Percentiles rank a stretch among this genome's conserved stretches.
Conservation (phyloP, 2,888 invertebrate species). For the Amiota mariae region DNA sequence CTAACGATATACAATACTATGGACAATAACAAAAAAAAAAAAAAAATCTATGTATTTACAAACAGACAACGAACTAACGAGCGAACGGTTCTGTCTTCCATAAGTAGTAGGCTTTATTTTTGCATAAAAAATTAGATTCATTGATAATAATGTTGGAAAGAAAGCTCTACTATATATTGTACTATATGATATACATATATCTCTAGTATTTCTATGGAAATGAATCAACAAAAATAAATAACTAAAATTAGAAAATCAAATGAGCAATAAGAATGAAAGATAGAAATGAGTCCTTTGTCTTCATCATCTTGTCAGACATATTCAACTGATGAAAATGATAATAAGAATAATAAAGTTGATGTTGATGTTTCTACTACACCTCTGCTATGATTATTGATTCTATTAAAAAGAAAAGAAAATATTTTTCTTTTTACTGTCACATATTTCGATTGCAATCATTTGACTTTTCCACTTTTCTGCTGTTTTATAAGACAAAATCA, state of each 20-base stretch:
- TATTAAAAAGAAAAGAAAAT: no score
- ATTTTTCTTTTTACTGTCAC: neutral
- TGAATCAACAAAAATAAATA: neutral
- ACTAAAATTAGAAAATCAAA: conserved; percentile 5
- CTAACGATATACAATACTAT: neutral
- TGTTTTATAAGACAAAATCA: no score
- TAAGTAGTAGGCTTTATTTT: neutral
- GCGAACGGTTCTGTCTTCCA: neutral
- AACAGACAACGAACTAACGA: neutral
- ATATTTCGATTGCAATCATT: neutral
- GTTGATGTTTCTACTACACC: neutral
- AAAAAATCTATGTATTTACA: neutral
- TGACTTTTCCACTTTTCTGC: neutral
- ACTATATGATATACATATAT: neutral
- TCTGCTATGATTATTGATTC: neutral
- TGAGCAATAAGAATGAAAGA: neutral
- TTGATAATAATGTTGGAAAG: neutral
- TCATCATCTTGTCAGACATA: neutral
- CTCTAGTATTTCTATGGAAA: neutral
- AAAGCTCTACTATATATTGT: neutral
- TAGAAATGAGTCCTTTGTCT: no score
- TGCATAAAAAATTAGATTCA: conserved; percentile 1
- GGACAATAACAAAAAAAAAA: neutral
- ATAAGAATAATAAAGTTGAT: neutral
- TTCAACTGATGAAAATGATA: neutral